Conservation (phyloP, 2,888 invertebrate genomes). For the Hydriomena furcata region DNA sequence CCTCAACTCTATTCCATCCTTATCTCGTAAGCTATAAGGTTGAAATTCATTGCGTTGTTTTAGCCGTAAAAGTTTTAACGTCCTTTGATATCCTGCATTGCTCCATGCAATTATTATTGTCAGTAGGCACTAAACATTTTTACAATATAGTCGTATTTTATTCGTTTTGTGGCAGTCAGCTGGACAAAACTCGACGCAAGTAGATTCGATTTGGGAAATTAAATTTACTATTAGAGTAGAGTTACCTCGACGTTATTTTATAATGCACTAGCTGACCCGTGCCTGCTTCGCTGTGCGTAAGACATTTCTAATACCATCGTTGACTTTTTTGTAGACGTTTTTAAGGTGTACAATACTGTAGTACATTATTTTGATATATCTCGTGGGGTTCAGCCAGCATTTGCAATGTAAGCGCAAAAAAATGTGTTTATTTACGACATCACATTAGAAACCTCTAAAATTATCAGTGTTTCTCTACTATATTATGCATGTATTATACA, state of each 20-base stretch:
- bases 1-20: slow-evolving; percentile 10
- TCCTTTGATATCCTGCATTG: slow-evolving; percentile 62
- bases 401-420: too few species aligned
- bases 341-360: too few species aligned
- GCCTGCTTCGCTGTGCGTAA: background rate
- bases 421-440: too few species aligned
- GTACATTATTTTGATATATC: too few species aligned
- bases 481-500: too few species aligned
- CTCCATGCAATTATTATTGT: slow-evolving; percentile 57
- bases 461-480: too few species aligned
- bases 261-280: too few species aligned
- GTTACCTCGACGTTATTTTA: too few species aligned
- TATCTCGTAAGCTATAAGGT: slow-evolving; percentile 31
- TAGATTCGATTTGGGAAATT: slow-evolving; percentile 48
- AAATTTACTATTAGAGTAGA: slow-evolving; percentile 31
- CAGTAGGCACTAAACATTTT: slow-evolving; percentile 56
- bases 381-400: too few species aligned
- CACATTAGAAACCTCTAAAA: too few species aligned
- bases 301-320: too few species aligned
- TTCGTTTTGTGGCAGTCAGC: slow-evolving; percentile 49
- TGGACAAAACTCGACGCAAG: slow-evolving; percentile 33
- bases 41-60: slow-evolving; percentile 19
- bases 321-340: too few species aligned
- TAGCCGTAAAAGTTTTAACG: slow-evolving; percentile 42
- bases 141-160: slow-evolving; percentile 69